phyloP scores from a whole-genome alignment of 1,140 invertebrate genomes.

The Metaphire vulgaris region DNA sequence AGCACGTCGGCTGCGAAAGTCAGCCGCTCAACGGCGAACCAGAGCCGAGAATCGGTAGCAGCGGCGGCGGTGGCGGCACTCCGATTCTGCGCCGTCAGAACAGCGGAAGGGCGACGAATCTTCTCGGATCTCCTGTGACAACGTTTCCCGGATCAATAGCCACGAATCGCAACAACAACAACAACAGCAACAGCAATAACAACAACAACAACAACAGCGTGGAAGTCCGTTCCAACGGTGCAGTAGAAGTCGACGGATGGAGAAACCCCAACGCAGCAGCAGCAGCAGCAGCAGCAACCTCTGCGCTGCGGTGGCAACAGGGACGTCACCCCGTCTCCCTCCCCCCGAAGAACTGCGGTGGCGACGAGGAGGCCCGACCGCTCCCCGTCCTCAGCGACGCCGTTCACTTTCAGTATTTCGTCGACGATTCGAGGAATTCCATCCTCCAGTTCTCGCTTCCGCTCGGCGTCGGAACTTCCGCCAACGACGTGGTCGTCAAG shows the following conservation, averaged over 20 bases:
- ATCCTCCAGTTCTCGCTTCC: constrained; percentile 8
- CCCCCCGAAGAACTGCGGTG: too few species aligned
- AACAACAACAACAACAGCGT: too few species aligned
- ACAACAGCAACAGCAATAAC: too few species aligned
- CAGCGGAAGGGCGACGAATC: too few species aligned
- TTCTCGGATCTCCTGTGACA: neutral
- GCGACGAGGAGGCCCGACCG: too few species aligned
- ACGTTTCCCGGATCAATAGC: neutral
- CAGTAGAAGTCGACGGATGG: neutral
- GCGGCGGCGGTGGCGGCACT: too few species aligned
- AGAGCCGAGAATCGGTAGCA: constrained; percentile 1
- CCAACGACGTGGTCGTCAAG: constrained; percentile 22
- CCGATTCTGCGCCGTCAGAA: neutral
- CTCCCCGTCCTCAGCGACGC: too few species aligned
- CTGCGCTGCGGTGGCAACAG: too few species aligned
- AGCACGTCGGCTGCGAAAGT: constrained; percentile 14
- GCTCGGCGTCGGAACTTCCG: constrained; percentile 6
- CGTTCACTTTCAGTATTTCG: constrained; percentile 17
- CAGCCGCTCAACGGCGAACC: constrained; percentile 8
- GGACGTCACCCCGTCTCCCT: too few species aligned
- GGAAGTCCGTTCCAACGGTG: too few species aligned
- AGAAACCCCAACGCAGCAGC: neutral
- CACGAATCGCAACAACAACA: neutral
- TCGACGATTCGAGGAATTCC: neutral
- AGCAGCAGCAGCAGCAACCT: too few species aligned